Conservation (phyloP, 2,113 vertebrate species). For the Mystacornis crossleyi region DNA sequence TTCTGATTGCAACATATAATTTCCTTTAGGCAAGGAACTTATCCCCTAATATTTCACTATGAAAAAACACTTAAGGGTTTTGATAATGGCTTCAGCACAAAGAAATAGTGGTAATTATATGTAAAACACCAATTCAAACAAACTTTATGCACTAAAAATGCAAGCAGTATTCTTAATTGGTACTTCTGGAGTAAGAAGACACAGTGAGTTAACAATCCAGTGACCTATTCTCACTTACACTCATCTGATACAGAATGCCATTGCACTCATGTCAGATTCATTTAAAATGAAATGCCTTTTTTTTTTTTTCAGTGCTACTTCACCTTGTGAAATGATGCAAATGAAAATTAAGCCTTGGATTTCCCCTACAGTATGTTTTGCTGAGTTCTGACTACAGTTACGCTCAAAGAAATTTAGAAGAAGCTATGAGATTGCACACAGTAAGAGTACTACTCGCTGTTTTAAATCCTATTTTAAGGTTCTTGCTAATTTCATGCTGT, state of each 20-base stretch:
- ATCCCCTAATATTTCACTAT: not conserved
- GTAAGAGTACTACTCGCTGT: not conserved
- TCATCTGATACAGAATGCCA: not conserved
- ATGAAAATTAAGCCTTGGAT: not conserved
- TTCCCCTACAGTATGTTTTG: not conserved
- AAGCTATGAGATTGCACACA: not conserved
- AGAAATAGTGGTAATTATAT: not conserved
- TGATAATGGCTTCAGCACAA: not conserved
- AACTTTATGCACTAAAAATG: not conserved
- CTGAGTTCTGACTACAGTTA: not conserved
- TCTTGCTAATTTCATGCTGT: not conserved
- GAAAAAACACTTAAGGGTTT: not conserved
- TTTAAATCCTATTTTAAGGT: not conserved
- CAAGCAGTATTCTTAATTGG: not conserved
- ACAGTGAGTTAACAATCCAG: not conserved
- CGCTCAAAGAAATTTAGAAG: not conserved
- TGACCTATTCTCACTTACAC: not conserved
- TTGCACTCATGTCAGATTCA: not conserved
- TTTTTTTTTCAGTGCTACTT: not conserved
- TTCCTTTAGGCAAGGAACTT: not conserved
- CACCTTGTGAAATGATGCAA: not conserved
- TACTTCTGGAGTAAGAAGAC: not conserved
- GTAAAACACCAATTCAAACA: not conserved
- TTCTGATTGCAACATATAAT: not conserved
- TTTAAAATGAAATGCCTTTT: not conserved